These are phyloP conservation scores for Notarius quadriscutis DNA, from an alignment of 2,113 vertebrate species.

Conservation along the genomic window DNA sequence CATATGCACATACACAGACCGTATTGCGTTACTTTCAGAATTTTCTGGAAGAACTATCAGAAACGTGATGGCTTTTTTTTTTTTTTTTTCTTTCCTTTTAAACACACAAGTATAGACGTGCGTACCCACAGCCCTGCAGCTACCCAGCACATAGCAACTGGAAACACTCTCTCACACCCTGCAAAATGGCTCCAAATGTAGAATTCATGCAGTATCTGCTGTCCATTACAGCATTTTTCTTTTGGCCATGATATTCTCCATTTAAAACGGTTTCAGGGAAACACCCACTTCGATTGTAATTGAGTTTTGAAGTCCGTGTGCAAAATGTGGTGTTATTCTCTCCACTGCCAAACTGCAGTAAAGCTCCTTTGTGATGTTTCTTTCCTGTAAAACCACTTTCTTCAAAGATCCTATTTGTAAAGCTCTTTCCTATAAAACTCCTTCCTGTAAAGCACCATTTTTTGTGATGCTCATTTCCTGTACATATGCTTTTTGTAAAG, in stretches of 20 bases:
- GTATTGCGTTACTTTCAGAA: slow-evolving; percentile 27
- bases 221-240: slow-evolving; percentile 17
- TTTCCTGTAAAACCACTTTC: neutral
- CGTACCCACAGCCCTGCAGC: slow-evolving; percentile 25
- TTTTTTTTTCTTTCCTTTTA: neutral
- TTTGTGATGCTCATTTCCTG: neutral
- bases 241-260: neutral
- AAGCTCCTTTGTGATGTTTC: neutral
- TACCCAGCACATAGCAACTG: slow-evolving; percentile 10
- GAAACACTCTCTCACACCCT: slow-evolving; percentile 49
- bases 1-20: neutral
- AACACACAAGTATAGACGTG: slow-evolving; percentile 9
- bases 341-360: neutral
- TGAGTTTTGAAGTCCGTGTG: neutral
- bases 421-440: neutral
- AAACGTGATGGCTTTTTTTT: neutral
- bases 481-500: neutral
- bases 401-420: neutral
- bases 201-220: slow-evolving; percentile 6
- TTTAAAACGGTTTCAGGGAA: neutral
- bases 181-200: slow-evolving; percentile 49
- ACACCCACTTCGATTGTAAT: neutral
- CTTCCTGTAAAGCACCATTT: neutral
- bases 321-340: neutral
- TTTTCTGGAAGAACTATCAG: slow-evolving; percentile 9